These are phyloP conservation scores for Chaitophorus viminalis DNA, from an alignment of 2,888 invertebrate species.

Conservation along the genomic window DNA sequence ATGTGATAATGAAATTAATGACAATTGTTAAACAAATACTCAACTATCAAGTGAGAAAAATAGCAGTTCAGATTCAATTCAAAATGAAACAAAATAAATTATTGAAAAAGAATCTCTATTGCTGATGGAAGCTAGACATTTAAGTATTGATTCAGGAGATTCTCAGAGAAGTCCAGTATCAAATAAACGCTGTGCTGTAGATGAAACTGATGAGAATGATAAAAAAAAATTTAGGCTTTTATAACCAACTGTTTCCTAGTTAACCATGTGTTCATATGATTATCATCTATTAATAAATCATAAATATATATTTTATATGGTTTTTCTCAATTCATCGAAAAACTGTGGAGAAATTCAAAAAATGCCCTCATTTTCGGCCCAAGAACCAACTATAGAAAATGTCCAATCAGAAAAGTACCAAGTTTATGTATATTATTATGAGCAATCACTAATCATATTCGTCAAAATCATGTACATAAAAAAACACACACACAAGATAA, in stretches of 20 bases:
- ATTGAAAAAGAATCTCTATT: conserved; percentile 29
- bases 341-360: too few species aligned
- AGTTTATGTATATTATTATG: too few species aligned
- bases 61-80: not conserved
- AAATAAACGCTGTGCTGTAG: conserved; percentile 33
- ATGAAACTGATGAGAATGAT: conserved; percentile 37
- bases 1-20: not conserved
- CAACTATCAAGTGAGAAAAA: not conserved
- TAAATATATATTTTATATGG: conserved; percentile 27
- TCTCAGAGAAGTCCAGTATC: conserved; percentile 20
- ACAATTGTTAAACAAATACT: not conserved
- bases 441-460: too few species aligned
- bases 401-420: too few species aligned
- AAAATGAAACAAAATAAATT: conserved; percentile 37
- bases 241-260: conserved; percentile 55
- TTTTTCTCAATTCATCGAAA: too few species aligned
- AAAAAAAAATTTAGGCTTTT: conserved; percentile 52
- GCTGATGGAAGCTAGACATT: not conserved
- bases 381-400: too few species aligned
- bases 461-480: too few species aligned
- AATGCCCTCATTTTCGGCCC: too few species aligned
- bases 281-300: conserved; percentile 25
- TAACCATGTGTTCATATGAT: conserved; percentile 16
- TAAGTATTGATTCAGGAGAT: conserved; percentile 4
- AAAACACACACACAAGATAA: too few species aligned